These are phyloP conservation scores for Caenorhabditis uteleia DNA, from an alignment of 2,888 invertebrate species.

Conservation along the genomic window DNA sequence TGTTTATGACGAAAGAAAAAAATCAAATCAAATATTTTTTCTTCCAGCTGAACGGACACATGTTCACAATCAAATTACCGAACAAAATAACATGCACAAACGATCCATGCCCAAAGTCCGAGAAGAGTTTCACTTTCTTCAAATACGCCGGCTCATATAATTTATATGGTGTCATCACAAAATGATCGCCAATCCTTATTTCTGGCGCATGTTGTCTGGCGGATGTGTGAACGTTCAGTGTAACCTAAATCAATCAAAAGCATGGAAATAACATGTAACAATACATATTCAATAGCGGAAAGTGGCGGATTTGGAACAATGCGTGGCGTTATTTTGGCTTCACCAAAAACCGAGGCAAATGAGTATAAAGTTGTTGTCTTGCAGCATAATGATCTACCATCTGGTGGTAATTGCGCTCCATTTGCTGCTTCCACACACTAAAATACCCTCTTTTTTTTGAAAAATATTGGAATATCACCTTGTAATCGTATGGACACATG, in stretches of 20 bases:
- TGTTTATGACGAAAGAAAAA: constrained; percentile 1
- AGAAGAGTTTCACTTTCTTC: constrained; percentile 51
- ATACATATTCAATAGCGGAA: constrained; percentile 57
- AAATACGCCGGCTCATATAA: constrained; percentile 59
- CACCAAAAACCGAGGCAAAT: constrained; percentile 57
- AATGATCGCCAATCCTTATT: constrained; percentile 59
- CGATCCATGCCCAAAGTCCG: constrained; percentile 55
- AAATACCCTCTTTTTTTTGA: neutral
- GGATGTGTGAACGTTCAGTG: constrained; percentile 60
- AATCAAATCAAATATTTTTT: neutral
- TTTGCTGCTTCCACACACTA: constrained; percentile 60
- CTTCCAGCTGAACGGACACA: neutral
- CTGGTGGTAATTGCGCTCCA: constrained; percentile 51
- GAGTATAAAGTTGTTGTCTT: constrained; percentile 59
- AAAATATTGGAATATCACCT: too few species aligned
- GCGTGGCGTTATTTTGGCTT: constrained; percentile 51
- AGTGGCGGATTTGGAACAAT: constrained; percentile 59
- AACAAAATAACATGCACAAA: constrained; percentile 59
- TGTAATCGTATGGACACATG: constrained; percentile 58
- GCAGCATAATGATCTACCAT: constrained; percentile 57
- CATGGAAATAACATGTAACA: too few species aligned
- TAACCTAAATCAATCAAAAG: constrained; percentile 39
- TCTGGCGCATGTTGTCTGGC: constrained; percentile 57
- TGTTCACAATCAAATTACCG: constrained; percentile 27
- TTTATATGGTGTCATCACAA: constrained; percentile 55